Conservation (phyloP, 1,140 invertebrate genomes). For the Mya arenaria region DNA sequence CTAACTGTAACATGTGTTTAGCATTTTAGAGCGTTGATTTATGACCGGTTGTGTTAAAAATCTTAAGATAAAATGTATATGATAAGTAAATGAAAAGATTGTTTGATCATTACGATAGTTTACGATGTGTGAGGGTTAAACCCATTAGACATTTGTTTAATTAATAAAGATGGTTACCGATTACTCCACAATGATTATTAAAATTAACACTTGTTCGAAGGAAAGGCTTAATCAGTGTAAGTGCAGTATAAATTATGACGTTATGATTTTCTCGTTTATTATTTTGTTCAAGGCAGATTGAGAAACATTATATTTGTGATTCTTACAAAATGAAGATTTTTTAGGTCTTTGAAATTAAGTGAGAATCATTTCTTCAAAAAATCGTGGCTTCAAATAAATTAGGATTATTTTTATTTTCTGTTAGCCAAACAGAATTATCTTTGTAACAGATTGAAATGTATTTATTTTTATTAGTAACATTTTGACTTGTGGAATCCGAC, state of each 20-base stretch:
- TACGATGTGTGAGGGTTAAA: slow-evolving; percentile 35
- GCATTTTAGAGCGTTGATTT: not conserved
- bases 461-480: no score
- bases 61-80: not conserved
- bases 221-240: not conserved
- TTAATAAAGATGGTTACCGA: slow-evolving; percentile 36
- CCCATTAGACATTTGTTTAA: slow-evolving; percentile 28
- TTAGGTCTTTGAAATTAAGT: no score
- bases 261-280: no score
- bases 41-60: not conserved
- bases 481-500: no score
- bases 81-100: slow-evolving; percentile 43
- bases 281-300: no score
- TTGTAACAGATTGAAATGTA: no score
- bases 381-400: no score
- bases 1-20: slow-evolving; percentile 3
- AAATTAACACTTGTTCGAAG: slow-evolving; percentile 51
- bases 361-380: no score
- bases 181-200: slow-evolving; percentile 35
- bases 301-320: no score
- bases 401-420: no score
- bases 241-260: not conserved
- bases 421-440: no score
- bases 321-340: no score
- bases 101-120: not conserved